A percentile compares a stretch with the other conserved stretches of the same genome.
Conservation (phyloP, 2,113 vertebrate genomes). For the Abramis brama region DNA sequence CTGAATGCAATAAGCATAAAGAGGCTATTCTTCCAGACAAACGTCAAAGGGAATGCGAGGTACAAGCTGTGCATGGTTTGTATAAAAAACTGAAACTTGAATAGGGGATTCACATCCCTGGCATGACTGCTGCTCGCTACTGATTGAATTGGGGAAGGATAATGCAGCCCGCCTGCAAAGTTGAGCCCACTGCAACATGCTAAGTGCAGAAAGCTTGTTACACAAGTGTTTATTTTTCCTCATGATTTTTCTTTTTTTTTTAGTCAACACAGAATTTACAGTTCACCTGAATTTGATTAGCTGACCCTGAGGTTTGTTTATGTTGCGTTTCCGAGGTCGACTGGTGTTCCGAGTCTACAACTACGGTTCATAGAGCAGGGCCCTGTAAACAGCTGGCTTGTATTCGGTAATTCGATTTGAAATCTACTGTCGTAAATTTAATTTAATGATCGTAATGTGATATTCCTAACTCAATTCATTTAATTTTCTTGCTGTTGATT, state of each 20-base stretch:
- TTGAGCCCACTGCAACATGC: slow-evolving; percentile 20
- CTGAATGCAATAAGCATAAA: slow-evolving; percentile 58
- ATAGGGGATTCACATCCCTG: slow-evolving; percentile 53
- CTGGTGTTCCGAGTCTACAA: slow-evolving; percentile 39
- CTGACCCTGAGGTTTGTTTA: slow-evolving; percentile 60
- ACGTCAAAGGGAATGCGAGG: slow-evolving; percentile 55
- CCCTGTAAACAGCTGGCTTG: slow-evolving; percentile 68
- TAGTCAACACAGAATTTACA: slow-evolving; percentile 15
- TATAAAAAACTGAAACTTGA: slow-evolving; percentile 49
- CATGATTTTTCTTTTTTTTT: not conserved
- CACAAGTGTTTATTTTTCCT: slow-evolving; percentile 40
- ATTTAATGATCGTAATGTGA: slow-evolving; percentile 75
- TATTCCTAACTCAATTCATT: slow-evolving; percentile 74
- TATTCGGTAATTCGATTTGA: slow-evolving; percentile 69
- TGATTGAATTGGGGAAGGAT: slow-evolving; percentile 51
- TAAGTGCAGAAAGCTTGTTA: not conserved
- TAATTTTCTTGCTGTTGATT: slow-evolving; percentile 72
- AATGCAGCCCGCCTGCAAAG: slow-evolving; percentile 22
- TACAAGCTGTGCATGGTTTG: slow-evolving; percentile 42
- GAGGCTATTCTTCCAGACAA: slow-evolving; percentile 56
- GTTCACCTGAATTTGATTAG: slow-evolving; percentile 67
- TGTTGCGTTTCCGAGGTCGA: slow-evolving; percentile 50
- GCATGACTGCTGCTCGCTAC: slow-evolving; percentile 22
- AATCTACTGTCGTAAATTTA: slow-evolving; percentile 70
- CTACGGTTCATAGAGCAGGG: slow-evolving; percentile 53